These are phyloP conservation scores for Ectropis grisescens DNA, from an alignment of 1,140 invertebrate genomes.

Conservation along the genomic window DNA sequence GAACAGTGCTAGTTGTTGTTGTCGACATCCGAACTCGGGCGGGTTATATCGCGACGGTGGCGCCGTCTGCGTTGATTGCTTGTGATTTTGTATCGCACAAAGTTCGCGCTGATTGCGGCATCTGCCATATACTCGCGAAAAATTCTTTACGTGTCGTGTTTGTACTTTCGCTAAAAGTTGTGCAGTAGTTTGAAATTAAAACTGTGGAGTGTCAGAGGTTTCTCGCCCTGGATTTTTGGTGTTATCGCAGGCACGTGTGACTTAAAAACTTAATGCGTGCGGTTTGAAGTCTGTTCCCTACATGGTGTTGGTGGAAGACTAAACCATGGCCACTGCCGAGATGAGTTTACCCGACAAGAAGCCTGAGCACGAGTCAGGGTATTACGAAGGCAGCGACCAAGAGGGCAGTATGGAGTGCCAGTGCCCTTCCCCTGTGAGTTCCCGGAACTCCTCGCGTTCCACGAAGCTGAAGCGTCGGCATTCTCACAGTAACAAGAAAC, in stretches of 20 bases:
- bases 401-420: conserved; percentile 63
- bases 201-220: neutral
- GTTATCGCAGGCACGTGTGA: too few relatives aligned
- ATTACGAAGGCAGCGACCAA: conserved; percentile 65
- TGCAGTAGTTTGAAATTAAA: conserved; percentile 25
- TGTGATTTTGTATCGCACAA: conserved; percentile 24
- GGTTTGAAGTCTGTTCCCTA: conserved; percentile 20
- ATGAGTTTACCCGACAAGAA: conserved; percentile 63
- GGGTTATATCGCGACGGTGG: conserved; percentile 29
- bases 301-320: conserved; percentile 45
- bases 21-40: conserved; percentile 36
- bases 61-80: conserved; percentile 36
- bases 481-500: conserved; percentile 47
- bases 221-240: too few relatives aligned
- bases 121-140: conserved; percentile 39
- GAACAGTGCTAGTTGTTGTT: too few relatives aligned
- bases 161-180: conserved; percentile 50
- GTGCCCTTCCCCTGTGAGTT: conserved; percentile 57
- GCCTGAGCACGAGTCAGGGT: conserved; percentile 65
- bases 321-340: conserved; percentile 59
- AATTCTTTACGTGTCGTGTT: conserved; percentile 53
- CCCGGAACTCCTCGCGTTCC: conserved; percentile 53
- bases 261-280: too few relatives aligned
- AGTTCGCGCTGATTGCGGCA: conserved; percentile 31
- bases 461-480: conserved; percentile 47